phyloP scores from a whole-genome alignment of 2,113 vertebrate species.

The Dolichotis patagonum region DNA sequence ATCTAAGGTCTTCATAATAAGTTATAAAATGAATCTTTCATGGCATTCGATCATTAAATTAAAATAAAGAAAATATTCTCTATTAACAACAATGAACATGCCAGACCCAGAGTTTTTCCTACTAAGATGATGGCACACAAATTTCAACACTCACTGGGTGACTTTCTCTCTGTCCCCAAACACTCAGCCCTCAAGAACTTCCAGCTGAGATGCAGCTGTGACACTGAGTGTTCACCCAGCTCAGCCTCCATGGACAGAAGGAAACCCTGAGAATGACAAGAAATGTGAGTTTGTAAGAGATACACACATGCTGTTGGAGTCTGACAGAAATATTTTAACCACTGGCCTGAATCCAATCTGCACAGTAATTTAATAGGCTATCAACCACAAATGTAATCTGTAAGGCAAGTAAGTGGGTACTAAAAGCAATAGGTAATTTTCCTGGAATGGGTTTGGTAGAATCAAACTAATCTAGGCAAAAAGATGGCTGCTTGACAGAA shows the following conservation, averaged over 20 bases:
- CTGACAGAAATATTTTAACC: slow-evolving; percentile 81
- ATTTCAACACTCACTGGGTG: not conserved
- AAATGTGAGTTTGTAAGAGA: slow-evolving; percentile 75
- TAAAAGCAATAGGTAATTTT: slow-evolving; percentile 66
- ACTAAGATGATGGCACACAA: not conserved
- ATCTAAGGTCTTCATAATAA: not conserved
- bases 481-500: slow-evolving; percentile 38
- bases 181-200: not conserved
- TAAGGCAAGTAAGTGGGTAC: slow-evolving; percentile 75
- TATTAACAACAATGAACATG: not conserved
- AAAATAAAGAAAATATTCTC: not conserved
- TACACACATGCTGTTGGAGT: slow-evolving; percentile 68
- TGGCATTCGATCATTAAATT: not conserved
- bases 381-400: slow-evolving; percentile 71
- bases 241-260: slow-evolving; percentile 23
- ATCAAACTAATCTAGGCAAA: slow-evolving; percentile 58
- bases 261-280: slow-evolving; percentile 45
- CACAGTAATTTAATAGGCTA: slow-evolving; percentile 78
- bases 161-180: not conserved
- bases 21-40: not conserved
- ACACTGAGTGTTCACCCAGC: slow-evolving; percentile 63
- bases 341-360: slow-evolving; percentile 76
- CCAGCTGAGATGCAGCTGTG: slow-evolving; percentile 36
- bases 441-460: slow-evolving; percentile 60
- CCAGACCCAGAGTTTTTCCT: not conserved